Percentiles rank a stretch among this genome's conserved stretches.
Conservation (phyloP, 2,797 vertebrate species). For the Percopsis omiscomaycus region DNA sequence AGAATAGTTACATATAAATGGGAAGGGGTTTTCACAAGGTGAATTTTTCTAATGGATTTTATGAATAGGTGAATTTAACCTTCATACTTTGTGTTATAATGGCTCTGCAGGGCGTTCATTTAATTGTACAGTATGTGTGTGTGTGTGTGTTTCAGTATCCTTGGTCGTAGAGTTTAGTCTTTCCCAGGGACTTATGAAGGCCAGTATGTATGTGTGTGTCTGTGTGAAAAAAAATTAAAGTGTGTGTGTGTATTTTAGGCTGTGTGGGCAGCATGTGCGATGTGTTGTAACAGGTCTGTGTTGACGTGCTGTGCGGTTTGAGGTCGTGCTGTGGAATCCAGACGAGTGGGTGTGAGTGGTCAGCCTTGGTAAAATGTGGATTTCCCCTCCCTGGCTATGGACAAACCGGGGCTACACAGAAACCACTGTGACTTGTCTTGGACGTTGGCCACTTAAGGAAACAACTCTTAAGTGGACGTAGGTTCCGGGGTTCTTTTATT, state of each 20-base stretch:
- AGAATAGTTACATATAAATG: background rate
- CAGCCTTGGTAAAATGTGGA: constrained; percentile 64
- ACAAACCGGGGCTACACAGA: constrained; percentile 49
- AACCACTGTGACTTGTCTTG: constrained; percentile 51
- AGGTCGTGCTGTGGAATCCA: constrained; percentile 75
- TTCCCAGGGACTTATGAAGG: constrained; percentile 52
- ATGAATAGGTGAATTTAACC: too few species aligned
- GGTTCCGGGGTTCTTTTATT: background rate
- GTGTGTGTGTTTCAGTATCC: background rate
- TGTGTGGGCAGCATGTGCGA: constrained; percentile 55
- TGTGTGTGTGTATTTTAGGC: constrained; percentile 27
- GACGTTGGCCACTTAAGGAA: constrained; percentile 44
- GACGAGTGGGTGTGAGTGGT: constrained; percentile 78
- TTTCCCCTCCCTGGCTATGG: constrained; percentile 62
- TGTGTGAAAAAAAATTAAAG: too few species aligned
- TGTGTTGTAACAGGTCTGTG: constrained; percentile 53
- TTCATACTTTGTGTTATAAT: background rate
- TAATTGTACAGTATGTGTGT: background rate
- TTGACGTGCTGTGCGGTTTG: constrained; percentile 58
- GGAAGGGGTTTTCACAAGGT: background rate
- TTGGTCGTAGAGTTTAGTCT: constrained; percentile 31
- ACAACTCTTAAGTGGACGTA: constrained; percentile 8
- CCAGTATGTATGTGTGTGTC: constrained; percentile 8
- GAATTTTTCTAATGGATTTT: background rate
- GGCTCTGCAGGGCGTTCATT: background rate